Conservation (phyloP, 1,140 invertebrate species). For the Danaus melanippus region DNA sequence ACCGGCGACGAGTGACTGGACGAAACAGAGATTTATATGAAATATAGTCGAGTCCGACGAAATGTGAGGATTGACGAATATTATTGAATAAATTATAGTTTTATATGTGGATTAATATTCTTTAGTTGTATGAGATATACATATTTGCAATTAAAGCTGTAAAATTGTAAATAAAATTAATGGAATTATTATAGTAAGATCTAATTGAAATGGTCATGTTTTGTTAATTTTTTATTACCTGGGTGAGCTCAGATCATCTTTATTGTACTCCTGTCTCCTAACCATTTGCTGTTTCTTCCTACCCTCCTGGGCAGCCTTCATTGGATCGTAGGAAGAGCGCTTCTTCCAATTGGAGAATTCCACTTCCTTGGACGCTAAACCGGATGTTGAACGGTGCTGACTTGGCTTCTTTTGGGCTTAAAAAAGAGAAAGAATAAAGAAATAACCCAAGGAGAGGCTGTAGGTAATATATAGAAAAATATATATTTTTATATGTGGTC, state of each 20-base stretch:
- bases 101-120: too few relatives aligned
- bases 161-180: background rate
- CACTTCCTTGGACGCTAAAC: slow-evolving; percentile 72
- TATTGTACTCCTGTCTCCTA: slow-evolving; percentile 50
- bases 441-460: too few relatives aligned
- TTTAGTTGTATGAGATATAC: background rate
- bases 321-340: slow-evolving; percentile 87
- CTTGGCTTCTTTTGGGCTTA: slow-evolving; percentile 69
- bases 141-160: slow-evolving; percentile 2
- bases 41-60: background rate
- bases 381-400: slow-evolving; percentile 54
- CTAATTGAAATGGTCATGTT: background rate
- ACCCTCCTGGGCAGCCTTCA: slow-evolving; percentile 85
- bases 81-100: background rate
- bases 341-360: slow-evolving; percentile 91
- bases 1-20: slow-evolving; percentile 65
- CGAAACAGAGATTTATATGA: slow-evolving; percentile 1
- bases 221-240: slow-evolving; percentile 35
- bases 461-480: too few relatives aligned
- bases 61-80: background rate
- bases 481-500: too few relatives aligned
- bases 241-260: slow-evolving; percentile 61
- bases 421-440: slow-evolving; percentile 7
- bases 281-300: slow-evolving; percentile 72
- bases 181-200: too few relatives aligned